Conservation (phyloP, 2,113 vertebrate species). For the Lucifuga dentata region DNA sequence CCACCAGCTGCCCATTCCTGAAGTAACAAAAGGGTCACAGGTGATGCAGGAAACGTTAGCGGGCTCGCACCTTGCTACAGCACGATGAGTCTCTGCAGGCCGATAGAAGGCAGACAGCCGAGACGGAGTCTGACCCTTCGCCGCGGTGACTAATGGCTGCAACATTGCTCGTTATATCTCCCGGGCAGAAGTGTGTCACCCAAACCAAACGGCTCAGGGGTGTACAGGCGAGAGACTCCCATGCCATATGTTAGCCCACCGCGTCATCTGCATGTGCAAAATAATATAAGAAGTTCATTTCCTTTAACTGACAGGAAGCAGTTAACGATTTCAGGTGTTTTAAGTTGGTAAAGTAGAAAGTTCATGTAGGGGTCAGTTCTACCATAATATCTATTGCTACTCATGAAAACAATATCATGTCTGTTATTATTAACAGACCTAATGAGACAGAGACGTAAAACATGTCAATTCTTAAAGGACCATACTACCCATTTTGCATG, state of each 20-base stretch:
- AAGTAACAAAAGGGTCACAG: conserved; percentile 29
- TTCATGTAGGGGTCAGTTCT: no score
- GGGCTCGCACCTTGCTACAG: conserved; percentile 23
- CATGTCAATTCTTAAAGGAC: no score
- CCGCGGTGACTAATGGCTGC: conserved; percentile 43
- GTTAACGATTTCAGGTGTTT: no score
- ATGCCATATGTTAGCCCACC: background rate
- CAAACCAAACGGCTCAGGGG: background rate
- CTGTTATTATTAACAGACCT: no score
- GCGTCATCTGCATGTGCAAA: background rate
- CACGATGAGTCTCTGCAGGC: conserved; percentile 33
- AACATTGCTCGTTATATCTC: conserved; percentile 28
- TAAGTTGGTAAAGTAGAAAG: no score
- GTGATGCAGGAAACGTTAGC: conserved; percentile 32
- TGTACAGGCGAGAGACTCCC: background rate
- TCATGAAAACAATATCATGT: no score
- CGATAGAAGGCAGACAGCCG: conserved; percentile 22
- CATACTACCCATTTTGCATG: no score
- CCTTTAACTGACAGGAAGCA: no score
- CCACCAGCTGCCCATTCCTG: conserved; percentile 4
- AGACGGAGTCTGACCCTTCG: conserved; percentile 29
- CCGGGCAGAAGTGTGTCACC: conserved; percentile 36
- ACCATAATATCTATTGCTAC: no score
- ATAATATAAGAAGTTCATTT: no score
- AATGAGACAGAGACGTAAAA: no score